Percentiles rank a stretch among this genome's conserved stretches.
Conservation (phyloP, 2,113 vertebrate species). For the Rallus limicola region DNA sequence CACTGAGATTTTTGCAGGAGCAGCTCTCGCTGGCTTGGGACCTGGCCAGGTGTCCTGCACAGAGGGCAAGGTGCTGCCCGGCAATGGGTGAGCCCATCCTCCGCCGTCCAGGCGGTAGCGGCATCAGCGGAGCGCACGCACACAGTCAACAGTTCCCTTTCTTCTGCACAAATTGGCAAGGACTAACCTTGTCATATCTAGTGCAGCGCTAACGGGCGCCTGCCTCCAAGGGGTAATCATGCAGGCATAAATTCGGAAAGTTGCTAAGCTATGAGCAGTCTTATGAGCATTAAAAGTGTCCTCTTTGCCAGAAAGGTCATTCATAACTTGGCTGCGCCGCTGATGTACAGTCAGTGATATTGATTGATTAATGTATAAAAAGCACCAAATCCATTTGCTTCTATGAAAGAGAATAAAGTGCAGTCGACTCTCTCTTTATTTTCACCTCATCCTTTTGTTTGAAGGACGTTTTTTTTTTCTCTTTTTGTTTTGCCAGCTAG, state of each 20-base stretch:
- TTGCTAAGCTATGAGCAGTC: slow-evolving; percentile 93
- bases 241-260: slow-evolving; percentile 89
- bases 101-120: neutral
- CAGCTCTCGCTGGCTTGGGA: neutral
- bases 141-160: slow-evolving; percentile 42
- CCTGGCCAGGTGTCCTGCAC: neutral
- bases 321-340: slow-evolving; percentile 96
- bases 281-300: slow-evolving; percentile 95
- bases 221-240: slow-evolving; percentile 89
- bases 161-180: slow-evolving; percentile 79
- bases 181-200: slow-evolving; percentile 85
- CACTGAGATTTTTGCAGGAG: too few species aligned
- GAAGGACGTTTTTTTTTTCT: slow-evolving; percentile 83
- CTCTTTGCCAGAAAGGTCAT: slow-evolving; percentile 98
- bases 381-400: slow-evolving; percentile 99
- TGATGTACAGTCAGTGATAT: slow-evolving; percentile 99
- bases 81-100: neutral
- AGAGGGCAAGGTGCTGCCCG: neutral
- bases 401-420: slow-evolving; percentile 94
- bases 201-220: slow-evolving; percentile 79
- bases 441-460: slow-evolving; percentile 97
- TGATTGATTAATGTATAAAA: slow-evolving; percentile 99
- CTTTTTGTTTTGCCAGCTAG: slow-evolving; percentile 86
- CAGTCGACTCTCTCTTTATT: slow-evolving; percentile 88
- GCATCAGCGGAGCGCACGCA: neutral